Base-by-base conservation (phyloP, 2,113 vertebrate species). In the Odontesthes bonariensis region DNA sequence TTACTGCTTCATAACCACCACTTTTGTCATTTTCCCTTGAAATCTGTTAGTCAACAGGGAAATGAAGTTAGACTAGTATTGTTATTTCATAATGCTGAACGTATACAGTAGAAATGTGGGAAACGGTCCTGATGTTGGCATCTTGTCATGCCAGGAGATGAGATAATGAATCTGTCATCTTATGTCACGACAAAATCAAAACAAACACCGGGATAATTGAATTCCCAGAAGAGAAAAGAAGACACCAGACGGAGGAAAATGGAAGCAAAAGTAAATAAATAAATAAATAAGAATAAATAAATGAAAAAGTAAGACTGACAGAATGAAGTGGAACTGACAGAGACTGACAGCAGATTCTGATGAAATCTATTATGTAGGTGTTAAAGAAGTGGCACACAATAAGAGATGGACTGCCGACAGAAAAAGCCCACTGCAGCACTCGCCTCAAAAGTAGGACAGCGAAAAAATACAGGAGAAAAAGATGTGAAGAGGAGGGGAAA, bases 81-180 rank as follows among this genome's bases (percentile, higher is more conserved):
- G 10, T 59, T 31, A 76, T 63, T 73, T 56, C 20, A 51, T 55
- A 73, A 70, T 81, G 42, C 69, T 32, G 40, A 58, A 63, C 19
- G 57, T 42, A 62, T 17, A 8, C 22, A 0, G 72, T 10, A 57
- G 12, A 66, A 33, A 52, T 59, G 57, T 6, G n/a, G 38, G 32
- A 73, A 79, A 51, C 52, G 14, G 52, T 10, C 70, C 51, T 9
- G 69, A 66, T 70, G 72, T 69, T 80, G 55, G 86, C 59, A 69
- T 23, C 81, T 44, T 88, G 87, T 90, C 91, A 88, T 20, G 38
- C 54, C 35, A 35, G 71, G 86, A 91, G 93, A 93, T 90, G 89
- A 94, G 92, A 93, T 93, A 93, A 94, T 94, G 92, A 94, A 93
- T 93, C 92, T 64, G 73, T 94, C 92, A 92, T 85, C 76, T 77